phyloP scores from a whole-genome alignment of 2,888 invertebrate genomes.

The Drosophila niveifrons region DNA sequence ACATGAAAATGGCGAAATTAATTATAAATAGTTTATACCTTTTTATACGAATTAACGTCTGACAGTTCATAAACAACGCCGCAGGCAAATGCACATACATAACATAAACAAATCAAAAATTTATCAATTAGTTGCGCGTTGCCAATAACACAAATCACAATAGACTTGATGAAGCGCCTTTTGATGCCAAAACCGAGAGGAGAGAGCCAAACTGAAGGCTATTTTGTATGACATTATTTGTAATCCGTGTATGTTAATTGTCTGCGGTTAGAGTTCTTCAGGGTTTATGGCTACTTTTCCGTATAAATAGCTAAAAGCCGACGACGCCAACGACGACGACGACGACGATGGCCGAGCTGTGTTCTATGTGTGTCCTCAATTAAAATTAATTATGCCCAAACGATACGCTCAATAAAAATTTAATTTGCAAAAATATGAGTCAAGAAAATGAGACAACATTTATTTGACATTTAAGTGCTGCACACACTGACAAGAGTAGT shows the following conservation, averaged over 20 bases:
- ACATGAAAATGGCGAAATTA: slow-evolving; percentile 24
- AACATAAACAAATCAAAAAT: slow-evolving; percentile 55
- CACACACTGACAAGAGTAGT: slow-evolving; percentile 24
- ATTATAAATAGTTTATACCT: slow-evolving; percentile 48
- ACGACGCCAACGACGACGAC: too few relatives aligned
- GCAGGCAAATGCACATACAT: slow-evolving; percentile 9
- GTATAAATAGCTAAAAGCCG: slow-evolving; percentile 39
- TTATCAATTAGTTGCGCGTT: slow-evolving; percentile 52
- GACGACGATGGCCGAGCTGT: slow-evolving; percentile 19
- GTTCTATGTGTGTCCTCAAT: slow-evolving; percentile 73
- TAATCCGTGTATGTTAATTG: slow-evolving; percentile 33
- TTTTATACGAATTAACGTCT: slow-evolving; percentile 33
- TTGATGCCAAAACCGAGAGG: not conserved
- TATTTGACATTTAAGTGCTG: slow-evolving; percentile 64
- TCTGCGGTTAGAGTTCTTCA: slow-evolving; percentile 9
- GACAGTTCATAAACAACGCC: slow-evolving; percentile 54
- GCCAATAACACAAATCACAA: slow-evolving; percentile 53
- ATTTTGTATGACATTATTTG: slow-evolving; percentile 30
- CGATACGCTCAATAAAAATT: slow-evolving; percentile 82
- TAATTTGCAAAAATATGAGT: slow-evolving; percentile 77
- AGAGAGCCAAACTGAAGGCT: slow-evolving; percentile 21
- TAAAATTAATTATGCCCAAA: slow-evolving; percentile 81
- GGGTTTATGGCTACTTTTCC: slow-evolving; percentile 45
- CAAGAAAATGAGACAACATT: slow-evolving; percentile 64
- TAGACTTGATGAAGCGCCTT: too few relatives aligned